Evolutionary conservation across 2,888 invertebrate species (phyloP).

Genomic region (Atethmia centrago): DNA sequence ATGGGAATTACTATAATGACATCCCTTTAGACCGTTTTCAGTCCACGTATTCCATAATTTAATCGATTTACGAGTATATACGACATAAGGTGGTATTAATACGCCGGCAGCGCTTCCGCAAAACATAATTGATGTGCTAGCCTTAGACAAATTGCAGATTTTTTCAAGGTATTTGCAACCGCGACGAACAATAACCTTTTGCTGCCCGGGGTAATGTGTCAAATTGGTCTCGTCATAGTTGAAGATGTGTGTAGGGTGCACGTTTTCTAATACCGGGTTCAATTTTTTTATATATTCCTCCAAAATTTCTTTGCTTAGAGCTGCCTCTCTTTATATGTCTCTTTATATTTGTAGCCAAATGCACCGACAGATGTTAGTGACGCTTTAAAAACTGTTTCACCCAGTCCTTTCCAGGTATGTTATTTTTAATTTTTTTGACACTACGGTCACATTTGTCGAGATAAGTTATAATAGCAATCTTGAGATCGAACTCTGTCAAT

Average conservation of each 20-base stretch:
- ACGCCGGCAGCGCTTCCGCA: constrained; percentile 9
- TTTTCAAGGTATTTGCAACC: constrained; percentile 9
- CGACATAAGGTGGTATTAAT: neutral
- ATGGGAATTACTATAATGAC: neutral
- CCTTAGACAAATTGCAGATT: constrained; percentile 3
- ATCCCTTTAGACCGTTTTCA: constrained; percentile 5
- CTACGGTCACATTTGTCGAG: constrained; percentile 26
- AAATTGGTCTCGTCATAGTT: constrained; percentile 1
- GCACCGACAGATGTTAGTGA: constrained; percentile 18
- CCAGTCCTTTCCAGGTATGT: constrained; percentile 25
- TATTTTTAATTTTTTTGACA: constrained; percentile 23
- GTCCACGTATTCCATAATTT: constrained; percentile 10
- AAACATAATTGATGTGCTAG: constrained; percentile 2
- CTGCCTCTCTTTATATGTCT: too few species aligned
- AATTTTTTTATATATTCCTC: neutral
- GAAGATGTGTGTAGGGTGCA: neutral
- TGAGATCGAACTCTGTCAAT: constrained; percentile 24
- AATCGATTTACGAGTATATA: neutral
- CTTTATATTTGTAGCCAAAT: constrained; percentile 29
- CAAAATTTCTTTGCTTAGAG: constrained; percentile 18
- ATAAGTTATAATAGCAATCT: constrained; percentile 25
- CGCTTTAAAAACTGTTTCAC: constrained; percentile 25
- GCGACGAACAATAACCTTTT: neutral
- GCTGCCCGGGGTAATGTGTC: neutral
- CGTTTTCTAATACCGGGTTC: neutral